Percentiles rank a stretch among this genome's conserved stretches.
These are phyloP conservation scores for Watsonalla binaria DNA, from an alignment of 2,888 invertebrate genomes.

Conservation along the genomic window DNA sequence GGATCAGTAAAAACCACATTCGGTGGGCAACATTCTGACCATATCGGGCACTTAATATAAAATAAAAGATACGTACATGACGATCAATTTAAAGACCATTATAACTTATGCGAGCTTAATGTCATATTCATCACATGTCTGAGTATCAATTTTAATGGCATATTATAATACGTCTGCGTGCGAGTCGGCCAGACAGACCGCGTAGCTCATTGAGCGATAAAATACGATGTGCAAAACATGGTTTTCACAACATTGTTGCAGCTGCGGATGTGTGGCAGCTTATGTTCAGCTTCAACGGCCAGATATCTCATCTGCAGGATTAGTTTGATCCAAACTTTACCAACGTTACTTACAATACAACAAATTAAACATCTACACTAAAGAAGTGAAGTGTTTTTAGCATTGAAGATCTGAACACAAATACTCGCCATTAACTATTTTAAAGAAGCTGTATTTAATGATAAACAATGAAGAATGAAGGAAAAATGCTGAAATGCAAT, in stretches of 20 bases:
- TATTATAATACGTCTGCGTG: slow-evolving; percentile 19
- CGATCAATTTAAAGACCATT: neutral
- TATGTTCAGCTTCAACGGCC: neutral
- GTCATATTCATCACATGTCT: slow-evolving; percentile 9
- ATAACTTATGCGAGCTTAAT: neutral
- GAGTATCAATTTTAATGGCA: slow-evolving; percentile 26
- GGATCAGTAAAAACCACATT: no score
- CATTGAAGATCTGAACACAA: no score
- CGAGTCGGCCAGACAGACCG: slow-evolving; percentile 13
- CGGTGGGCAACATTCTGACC: no score
- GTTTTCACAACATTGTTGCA: slow-evolving; percentile 9
- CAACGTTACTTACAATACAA: no score
- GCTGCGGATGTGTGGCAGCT: slow-evolving; percentile 12
- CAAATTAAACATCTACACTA: no score
- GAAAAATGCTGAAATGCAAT: no score
- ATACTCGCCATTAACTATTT: no score
- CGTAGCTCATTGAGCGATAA: slow-evolving; percentile 43
- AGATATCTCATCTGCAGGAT: neutral
- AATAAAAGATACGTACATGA: neutral
- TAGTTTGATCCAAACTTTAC: no score
- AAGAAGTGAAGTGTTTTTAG: no score
- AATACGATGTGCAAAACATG: slow-evolving; percentile 40
- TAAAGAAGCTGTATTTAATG: no score
- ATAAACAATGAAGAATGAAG: no score
- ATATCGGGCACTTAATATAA: neutral